Evolutionary conservation across 2,797 vertebrate genomes (phyloP).

Genomic region (Sciaenops ocellatus): DNA sequence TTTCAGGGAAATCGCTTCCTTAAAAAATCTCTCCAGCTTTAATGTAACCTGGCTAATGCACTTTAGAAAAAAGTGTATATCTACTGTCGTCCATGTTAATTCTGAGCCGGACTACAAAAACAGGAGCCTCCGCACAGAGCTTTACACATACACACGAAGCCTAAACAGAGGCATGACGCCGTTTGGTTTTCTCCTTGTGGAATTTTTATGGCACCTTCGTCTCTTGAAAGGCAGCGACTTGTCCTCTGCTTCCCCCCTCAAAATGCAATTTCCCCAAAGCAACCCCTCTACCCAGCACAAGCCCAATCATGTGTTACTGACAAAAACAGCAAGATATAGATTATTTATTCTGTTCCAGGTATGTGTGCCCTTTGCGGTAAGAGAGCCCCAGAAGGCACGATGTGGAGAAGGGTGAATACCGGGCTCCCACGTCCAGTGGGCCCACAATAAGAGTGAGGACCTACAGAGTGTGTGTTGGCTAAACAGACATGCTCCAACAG

Average conservation of each 20-base stretch:
- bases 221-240: constrained; percentile 54
- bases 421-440: constrained; percentile 23
- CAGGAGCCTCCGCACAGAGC: neutral
- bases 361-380: constrained; percentile 77
- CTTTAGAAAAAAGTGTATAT: neutral
- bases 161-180: constrained; percentile 22
- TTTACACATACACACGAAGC: constrained; percentile 8
- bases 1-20: neutral
- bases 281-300: constrained; percentile 76
- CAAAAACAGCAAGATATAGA: constrained; percentile 85
- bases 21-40: neutral
- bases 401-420: constrained; percentile 54
- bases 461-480: constrained; percentile 49
- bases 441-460: constrained; percentile 55
- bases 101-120: constrained; percentile 5
- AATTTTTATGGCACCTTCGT: constrained; percentile 81
- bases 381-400: constrained; percentile 83
- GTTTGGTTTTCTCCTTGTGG: constrained; percentile 70
- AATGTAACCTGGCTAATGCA: neutral
- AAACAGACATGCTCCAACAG: constrained; percentile 90
- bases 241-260: constrained; percentile 58
- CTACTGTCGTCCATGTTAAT: neutral
- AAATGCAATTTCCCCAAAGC: constrained; percentile 34
- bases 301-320: constrained; percentile 82
- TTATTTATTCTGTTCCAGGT: constrained; percentile 83